Evolutionary conservation across 2,888 invertebrate species (phyloP), one percentile per base, ranked within the genome.

Genomic region (Sinodicranocentrus sp.): DNA sequence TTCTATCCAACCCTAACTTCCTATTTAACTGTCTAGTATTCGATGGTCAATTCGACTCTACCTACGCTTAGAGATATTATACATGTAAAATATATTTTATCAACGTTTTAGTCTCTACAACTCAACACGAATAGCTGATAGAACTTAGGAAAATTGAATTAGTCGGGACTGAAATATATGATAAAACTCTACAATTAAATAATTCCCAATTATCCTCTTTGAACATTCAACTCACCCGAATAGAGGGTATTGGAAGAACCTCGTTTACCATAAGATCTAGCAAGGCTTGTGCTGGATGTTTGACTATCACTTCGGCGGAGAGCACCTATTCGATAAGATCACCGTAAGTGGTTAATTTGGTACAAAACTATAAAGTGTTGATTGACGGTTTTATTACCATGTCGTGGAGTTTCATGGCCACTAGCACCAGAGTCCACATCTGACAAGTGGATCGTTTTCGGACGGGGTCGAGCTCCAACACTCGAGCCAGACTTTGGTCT

Each of bases 361-460:
- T 10, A 33, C 33, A 33, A 33, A 10, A 3, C 33, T 33, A 6
- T 33, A 3, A 33, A 33, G 33, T 10, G 5, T 33, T 33, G 33
- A 33, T 33, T 33, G 33, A 33, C 3, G 8, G 17, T 44, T 28
- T 28, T 68, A 25, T 19, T 71, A 72, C 84, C 80, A 68, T 73
- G 72, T 78, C 78, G 44, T 25, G 77, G 82, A n/a, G 75, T 82
- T 88, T 94, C 93, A 89, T 95, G 95, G 28, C 87, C 88, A 80
- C 86, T 88, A 52, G 94, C 94, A 73, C 94, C 94, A 89, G 94
- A 94, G 90, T 96, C 96, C 85, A 96, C 96, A 90, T 88, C 87
- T 25, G 88, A 87, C 71, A 88, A 84, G 68, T 97, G 97, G 86
- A 97, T 96, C 57, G 97, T 97, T 92, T 97, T 97, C 68, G 97